Evolutionary conservation across 2,888 invertebrate species (phyloP), one percentile per base, ranked within the genome.

Genomic region (Apeira syringaria): DNA sequence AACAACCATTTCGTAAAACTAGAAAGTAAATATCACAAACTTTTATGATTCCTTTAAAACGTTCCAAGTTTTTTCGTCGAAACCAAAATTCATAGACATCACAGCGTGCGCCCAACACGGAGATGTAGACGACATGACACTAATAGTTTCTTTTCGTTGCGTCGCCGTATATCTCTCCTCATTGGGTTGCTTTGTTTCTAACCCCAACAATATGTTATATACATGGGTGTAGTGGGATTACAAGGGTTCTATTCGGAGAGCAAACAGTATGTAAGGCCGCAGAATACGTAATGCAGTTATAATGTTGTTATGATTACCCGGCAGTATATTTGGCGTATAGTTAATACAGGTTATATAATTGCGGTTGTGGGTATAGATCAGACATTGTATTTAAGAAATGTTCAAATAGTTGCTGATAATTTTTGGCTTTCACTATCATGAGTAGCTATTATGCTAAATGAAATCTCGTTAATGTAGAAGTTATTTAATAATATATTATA

Each of bases 171-270:
- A 22, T 24, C 22, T 22, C 31, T 27, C 31, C n/a, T 36, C 31
- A 36, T 36, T 20, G 31, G 56, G 50, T 51, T 38, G 20, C 28
- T 15, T 50, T 50, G 43, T 58, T 20, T 50, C 35, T 36, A 28
- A 26, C 26, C 15, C 4, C 15, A 15, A 15, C 4, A 15, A n/a
- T 17, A 42, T 15, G 29, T 36, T 35, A 36, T 38, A 18, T n/a
- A 47, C 36, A 44, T 40, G 28, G 53, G 39, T 30, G 39, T 31
- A 53, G 39, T 30, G 39, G 34, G 39, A 46, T 50, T 26, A 47
- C 37, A 39, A 17, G 35, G 34, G 6, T 26, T 34, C 37, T 41
- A 51, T 51, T 50, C 47, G 17, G 35, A 46, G 44, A 37, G 47
- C 42, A 45, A 53, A 51, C 33, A 49, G 28, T 37, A 29, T 8